A percentile compares a stretch with the other conserved stretches of the same genome.
Evolutionary conservation across 2,888 invertebrate species (phyloP).

Genomic region (Doris montereyensis): DNA sequence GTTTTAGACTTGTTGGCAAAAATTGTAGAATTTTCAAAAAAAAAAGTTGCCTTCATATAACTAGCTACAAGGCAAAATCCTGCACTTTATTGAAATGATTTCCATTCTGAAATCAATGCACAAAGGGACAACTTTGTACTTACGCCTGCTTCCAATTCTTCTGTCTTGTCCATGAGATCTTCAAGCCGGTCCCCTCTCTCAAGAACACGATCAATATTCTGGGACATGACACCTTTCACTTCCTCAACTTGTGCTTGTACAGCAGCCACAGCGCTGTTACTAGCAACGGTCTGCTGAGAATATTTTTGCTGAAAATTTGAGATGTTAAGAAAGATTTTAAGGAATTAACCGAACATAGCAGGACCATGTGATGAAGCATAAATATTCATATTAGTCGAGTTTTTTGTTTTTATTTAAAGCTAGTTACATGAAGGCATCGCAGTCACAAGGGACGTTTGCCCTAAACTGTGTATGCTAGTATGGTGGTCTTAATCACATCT

Average conservation of each 20-base stretch:
- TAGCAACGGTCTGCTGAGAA: conserved; percentile 54
- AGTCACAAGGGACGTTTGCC: too few species aligned
- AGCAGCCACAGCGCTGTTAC: conserved; percentile 50
- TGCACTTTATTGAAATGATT: too few species aligned
- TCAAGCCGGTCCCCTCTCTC: conserved; percentile 71
- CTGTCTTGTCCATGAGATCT: conserved; percentile 71
- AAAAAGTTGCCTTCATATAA: not conserved
- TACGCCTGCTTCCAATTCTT: conserved; percentile 69
- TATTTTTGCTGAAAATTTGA: conserved; percentile 62
- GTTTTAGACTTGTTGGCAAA: not conserved
- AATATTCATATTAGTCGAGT: too few species aligned
- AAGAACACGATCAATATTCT: conserved; percentile 72
- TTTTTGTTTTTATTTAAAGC: too few species aligned
- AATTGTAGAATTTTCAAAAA: not conserved
- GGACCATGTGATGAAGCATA: too few species aligned
- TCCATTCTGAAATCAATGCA: too few species aligned
- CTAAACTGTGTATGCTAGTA: too few species aligned
- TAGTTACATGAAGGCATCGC: too few species aligned
- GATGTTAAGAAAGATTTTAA: too few species aligned
- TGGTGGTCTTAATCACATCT: too few species aligned
- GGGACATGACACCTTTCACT: conserved; percentile 72
- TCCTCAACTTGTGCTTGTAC: conserved; percentile 70
- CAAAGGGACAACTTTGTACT: too few species aligned
- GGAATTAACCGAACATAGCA: too few species aligned
- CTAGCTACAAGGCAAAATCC: not conserved